Evolutionary conservation across 2,888 invertebrate species (phyloP), one percentile per base, ranked within the genome.

Genomic region (Megaustenia siamemsis): DNA sequence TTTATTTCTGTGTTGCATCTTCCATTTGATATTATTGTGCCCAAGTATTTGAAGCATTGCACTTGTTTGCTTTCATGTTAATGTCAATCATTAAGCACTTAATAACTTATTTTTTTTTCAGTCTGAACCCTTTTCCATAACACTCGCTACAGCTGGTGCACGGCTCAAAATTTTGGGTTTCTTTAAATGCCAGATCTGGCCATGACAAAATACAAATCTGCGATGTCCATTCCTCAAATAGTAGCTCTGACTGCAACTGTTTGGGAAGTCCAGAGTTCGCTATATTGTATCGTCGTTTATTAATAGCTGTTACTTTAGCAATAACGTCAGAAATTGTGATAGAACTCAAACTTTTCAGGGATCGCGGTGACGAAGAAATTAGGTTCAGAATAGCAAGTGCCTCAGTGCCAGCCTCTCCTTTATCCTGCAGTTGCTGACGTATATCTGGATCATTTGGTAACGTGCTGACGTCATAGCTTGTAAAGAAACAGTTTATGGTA

Each of bases 371-470:
- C 12, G 40, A 28, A 45, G 66, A 78, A 40, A 78, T 63, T 32
- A 40, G 24, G 24, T 78, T 35, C n/a, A 66, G 66, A 28, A 78
- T 28, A 8, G 40, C 43, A 40, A 78, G 28, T 38, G 78, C 45
- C 43, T 78, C 66, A 1, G 40, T 0, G 6, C 63, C 10, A 1
- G 28, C 18, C 0, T 43, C 43, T 43, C 43, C 63, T 8, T 40
- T 56, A 10, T 28, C 63, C 28, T 78, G n/a, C 40, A 78, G 15
- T 60, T 78, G 63, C 21, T 45, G 40, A 1, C 78, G 78, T 24
- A 78, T 78, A 24, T 8, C 78, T n/a, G 66, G 40, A 10, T 78
- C 78, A 21, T 80, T 80, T 12, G 69, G 80, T 28, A 80, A 53
- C 8, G 24, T 35, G 18, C 10, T 35, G 15, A 80, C 53, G 32